phyloP scores from a whole-genome alignment of 2,888 invertebrate species.

The Lasioglossum malachurum region DNA sequence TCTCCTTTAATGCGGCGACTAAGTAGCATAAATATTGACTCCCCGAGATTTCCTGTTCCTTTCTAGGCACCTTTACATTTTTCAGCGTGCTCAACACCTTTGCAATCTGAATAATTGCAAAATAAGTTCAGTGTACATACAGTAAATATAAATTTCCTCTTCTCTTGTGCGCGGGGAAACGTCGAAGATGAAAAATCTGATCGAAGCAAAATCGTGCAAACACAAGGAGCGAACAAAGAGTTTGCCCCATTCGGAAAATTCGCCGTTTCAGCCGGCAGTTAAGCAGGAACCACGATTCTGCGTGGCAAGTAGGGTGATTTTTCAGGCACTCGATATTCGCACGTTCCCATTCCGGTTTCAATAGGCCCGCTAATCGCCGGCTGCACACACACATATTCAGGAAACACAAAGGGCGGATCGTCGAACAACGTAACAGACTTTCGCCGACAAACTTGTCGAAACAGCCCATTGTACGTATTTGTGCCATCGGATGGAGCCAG shows the following conservation, averaged over 20 bases:
- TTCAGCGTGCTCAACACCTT: background rate
- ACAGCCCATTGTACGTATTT: slow-evolving; percentile 45
- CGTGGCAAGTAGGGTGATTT: background rate
- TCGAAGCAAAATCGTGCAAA: background rate
- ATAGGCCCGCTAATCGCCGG: slow-evolving; percentile 24
- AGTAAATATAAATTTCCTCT: background rate
- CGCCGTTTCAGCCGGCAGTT: background rate
- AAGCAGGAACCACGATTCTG: background rate
- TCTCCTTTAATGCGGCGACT: slow-evolving; percentile 68
- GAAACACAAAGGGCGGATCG: slow-evolving; percentile 34
- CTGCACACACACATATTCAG: slow-evolving; percentile 1
- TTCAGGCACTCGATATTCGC: slow-evolving; percentile 34
- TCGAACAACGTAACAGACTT: slow-evolving; percentile 47
- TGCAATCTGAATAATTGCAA: background rate
- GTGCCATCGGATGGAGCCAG: slow-evolving; percentile 23
- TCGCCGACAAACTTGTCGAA: slow-evolving; percentile 49
- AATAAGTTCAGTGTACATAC: background rate
- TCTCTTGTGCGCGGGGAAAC: too few species aligned
- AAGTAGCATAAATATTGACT: slow-evolving; percentile 55
- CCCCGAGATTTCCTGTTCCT: background rate
- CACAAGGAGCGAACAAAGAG: background rate
- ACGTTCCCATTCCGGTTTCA: slow-evolving; percentile 21
- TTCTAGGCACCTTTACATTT: too few species aligned
- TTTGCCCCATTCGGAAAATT: background rate
- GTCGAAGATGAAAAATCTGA: background rate